Percentiles rank a stretch among this genome's conserved stretches.
Evolutionary conservation across 1,140 invertebrate genomes (phyloP).

Genomic region (Aleiodes sp.): DNA sequence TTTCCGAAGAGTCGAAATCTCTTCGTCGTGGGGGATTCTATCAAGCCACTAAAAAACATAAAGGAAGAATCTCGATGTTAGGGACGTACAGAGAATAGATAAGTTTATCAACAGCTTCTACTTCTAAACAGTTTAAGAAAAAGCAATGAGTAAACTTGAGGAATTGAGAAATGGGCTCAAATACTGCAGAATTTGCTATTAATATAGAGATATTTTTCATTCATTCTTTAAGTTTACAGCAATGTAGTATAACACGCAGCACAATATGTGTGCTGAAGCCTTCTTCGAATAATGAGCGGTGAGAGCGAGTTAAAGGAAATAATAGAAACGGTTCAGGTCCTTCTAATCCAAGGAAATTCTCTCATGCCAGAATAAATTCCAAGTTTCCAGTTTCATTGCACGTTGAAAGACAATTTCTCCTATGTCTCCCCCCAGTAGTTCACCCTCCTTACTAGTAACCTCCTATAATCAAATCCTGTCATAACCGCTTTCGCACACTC

Average conservation of each 20-base stretch:
- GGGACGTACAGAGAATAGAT: conserved; percentile 38
- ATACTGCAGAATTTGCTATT: background rate
- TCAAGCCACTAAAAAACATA: background rate
- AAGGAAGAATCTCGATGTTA: conserved; percentile 36
- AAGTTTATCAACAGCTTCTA: conserved; percentile 33
- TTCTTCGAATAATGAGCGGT: background rate
- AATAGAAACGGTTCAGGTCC: conserved; percentile 37
- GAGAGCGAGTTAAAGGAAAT: conserved; percentile 24
- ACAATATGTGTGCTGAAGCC: background rate
- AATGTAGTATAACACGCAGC: too few relatives aligned
- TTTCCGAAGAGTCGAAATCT: conserved; percentile 6
- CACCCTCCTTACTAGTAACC: conserved; percentile 44
- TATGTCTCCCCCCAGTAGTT: conserved; percentile 10
- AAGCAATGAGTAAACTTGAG: background rate
- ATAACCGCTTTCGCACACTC: conserved; percentile 54
- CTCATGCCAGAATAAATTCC: background rate
- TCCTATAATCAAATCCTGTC: conserved; percentile 65
- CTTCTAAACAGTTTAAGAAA: background rate
- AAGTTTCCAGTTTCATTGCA: conserved; percentile 23
- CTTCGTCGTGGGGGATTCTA: background rate
- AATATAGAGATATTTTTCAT: background rate
- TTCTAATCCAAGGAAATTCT: conserved; percentile 31
- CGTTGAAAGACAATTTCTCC: conserved; percentile 3
- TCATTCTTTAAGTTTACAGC: background rate
- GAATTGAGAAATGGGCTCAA: background rate